phyloP scores from a whole-genome alignment of 2,797 vertebrate genomes.

The Orestias chungarensis region DNA sequence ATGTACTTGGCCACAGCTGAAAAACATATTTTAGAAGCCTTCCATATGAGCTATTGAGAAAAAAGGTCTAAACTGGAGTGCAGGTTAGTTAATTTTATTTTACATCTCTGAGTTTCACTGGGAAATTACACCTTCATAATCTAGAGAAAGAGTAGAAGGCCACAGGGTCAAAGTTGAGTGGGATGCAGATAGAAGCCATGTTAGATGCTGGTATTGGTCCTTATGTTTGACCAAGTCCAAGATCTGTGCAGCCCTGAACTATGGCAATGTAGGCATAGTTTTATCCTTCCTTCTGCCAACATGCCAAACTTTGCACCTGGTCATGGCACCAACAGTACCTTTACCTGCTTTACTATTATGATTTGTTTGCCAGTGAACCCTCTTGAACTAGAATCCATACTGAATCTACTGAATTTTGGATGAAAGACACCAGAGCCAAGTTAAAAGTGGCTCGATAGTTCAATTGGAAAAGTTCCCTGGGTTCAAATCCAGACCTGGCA shows the following conservation, averaged over 20 bases:
- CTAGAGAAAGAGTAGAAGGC: not conserved
- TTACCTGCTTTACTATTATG: not conserved
- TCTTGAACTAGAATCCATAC: not conserved
- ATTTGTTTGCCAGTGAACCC: not conserved
- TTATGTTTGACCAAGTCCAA: too few relatives aligned
- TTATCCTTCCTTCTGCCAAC: not conserved
- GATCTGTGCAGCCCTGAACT: not conserved
- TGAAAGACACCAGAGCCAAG: not conserved
- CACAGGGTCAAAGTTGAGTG: too few relatives aligned
- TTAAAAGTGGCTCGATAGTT: too few relatives aligned
- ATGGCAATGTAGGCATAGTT: not conserved
- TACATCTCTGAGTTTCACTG: too few relatives aligned
- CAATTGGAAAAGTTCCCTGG: too few relatives aligned
- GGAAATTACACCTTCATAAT: not conserved
- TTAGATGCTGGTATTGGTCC: too few relatives aligned
- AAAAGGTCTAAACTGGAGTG: not conserved
- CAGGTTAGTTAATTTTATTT: too few relatives aligned
- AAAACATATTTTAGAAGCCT: not conserved
- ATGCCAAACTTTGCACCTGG: not conserved
- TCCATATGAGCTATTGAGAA: not conserved
- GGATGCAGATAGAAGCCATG: too few relatives aligned
- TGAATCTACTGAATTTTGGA: not conserved
- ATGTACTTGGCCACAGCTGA: not conserved
- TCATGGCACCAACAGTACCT: not conserved
- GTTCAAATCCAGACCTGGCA: too few relatives aligned